phyloP scores from a whole-genome alignment of 1,140 invertebrate genomes.

The Lepeophtheirus salmonis region DNA sequence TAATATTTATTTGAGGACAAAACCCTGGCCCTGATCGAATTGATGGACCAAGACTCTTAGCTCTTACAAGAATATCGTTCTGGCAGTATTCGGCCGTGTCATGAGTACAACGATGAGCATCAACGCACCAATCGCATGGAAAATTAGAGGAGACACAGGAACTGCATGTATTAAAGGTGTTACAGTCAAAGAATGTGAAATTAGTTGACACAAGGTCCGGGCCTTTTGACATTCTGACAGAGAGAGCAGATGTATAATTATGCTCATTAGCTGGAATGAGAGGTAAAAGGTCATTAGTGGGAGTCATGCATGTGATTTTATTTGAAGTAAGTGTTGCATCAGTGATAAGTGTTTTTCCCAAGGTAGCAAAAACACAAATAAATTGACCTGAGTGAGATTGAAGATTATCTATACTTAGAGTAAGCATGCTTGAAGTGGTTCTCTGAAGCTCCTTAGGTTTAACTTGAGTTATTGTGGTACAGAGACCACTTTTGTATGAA shows the following conservation, averaged over 20 bases:
- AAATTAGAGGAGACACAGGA: conserved; percentile 81
- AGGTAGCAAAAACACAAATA: conserved; percentile 74
- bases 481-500: conserved; percentile 80
- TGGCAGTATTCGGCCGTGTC: conserved; percentile 84
- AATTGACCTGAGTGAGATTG: conserved; percentile 70
- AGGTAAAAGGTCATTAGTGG: conserved; percentile 28
- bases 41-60: conserved; percentile 63
- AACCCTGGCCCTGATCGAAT: conserved; percentile 77
- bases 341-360: conserved; percentile 70
- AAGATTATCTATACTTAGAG: conserved; percentile 76
- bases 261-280: conserved; percentile 22
- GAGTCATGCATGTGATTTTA: conserved; percentile 82
- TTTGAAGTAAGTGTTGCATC: conserved; percentile 70
- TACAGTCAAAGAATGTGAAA: conserved; percentile 94
- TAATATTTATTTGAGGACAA: conserved; percentile 79
- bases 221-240: conserved; percentile 67
- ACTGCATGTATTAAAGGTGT: conserved; percentile 80
- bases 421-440: conserved; percentile 61
- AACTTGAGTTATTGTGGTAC: conserved; percentile 82
- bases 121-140: conserved; percentile 91
- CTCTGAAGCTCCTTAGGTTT: conserved; percentile 73
- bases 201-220: conserved; percentile 87
- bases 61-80: conserved; percentile 80
- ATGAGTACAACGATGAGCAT: conserved; percentile 87
- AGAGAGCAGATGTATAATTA: conserved; percentile 86